phyloP scores from a whole-genome alignment of 2,113 vertebrate genomes.

The Acanthochromis polyacanthus region DNA sequence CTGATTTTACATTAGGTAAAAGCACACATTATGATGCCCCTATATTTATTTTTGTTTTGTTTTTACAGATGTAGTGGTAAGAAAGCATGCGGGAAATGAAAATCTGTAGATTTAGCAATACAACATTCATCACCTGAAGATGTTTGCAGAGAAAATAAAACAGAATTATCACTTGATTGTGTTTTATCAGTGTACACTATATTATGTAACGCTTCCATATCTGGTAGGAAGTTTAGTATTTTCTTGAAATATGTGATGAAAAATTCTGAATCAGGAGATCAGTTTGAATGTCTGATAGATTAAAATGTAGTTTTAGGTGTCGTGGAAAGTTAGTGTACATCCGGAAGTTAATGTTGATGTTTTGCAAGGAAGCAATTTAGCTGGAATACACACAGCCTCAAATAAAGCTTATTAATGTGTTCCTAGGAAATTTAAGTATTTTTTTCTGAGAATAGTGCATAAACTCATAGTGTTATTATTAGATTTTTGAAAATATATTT shows the following conservation, averaged over 20 bases:
- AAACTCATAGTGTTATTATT: background rate
- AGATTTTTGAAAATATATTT: background rate
- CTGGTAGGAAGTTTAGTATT: background rate
- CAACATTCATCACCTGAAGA: background rate
- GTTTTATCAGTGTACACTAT: background rate
- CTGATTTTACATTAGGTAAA: constrained; percentile 22
- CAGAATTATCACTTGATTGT: background rate
- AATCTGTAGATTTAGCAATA: background rate
- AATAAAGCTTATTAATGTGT: no score
- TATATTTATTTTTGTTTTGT: background rate
- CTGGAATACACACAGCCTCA: background rate
- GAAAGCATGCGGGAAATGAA: background rate
- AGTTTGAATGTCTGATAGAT: background rate
- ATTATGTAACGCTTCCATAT: background rate
- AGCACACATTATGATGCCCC: background rate
- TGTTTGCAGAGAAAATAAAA: background rate
- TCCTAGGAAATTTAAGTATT: no score
- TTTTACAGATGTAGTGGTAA: background rate
- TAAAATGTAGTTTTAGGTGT: background rate
- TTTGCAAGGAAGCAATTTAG: background rate
- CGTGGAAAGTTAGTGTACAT: background rate
- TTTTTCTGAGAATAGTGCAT: no score
- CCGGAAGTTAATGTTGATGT: no score
- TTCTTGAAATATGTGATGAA: background rate
- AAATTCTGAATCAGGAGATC: background rate